Base-by-base conservation (phyloP, 2,113 vertebrate species). In the Macquaria australasica region DNA sequence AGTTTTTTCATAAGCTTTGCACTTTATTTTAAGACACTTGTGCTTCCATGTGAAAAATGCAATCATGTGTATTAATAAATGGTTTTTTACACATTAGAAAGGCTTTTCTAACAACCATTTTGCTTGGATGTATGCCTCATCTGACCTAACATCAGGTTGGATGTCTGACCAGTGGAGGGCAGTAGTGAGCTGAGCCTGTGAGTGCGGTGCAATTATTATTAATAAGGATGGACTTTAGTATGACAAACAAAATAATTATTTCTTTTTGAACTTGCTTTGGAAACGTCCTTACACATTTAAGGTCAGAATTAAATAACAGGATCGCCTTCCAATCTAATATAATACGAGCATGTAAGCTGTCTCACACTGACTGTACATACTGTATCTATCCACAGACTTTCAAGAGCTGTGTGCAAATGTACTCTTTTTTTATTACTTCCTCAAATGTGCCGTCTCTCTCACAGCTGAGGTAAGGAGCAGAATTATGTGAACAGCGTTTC, bases 171-270 rank as follows among this genome's bases (percentile, higher is more conserved):
- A 82, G 12, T 59, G 14, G 86, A 73, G 83, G 87, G 86, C 81
- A 89, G 78, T 58, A 81, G 43, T 79, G 78, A 85, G 77, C 79
- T 81, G 31, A 51, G 41, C 8, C n/a, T 70, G 50, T 21, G 8
- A 28, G 8, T 20, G 16, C 15, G 48, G 15, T 23, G 10, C 45
- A 72, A 53, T 45, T 11, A 18, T n/a, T n/a, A n/a, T n/a, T n/a
- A 20, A 39, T 39, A 28, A 6, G 10, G 55, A 58, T 72, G 67
- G 31, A 77, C 66, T 31, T n/a, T n/a, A 63, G 8, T 14, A 53
- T 37, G 2, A 10, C 20, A 37, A 41, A 55, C 14, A 71, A 31
- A 50, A 50, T 1, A 4, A 5, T 67, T 28, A 14, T 67, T 9
- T 64, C 41, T 45, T 6, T 67, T 34, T 51, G 16, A 62, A 16